phyloP scores from a whole-genome alignment of 2,797 vertebrate genomes.

The Zenarchopterus dispar region DNA sequence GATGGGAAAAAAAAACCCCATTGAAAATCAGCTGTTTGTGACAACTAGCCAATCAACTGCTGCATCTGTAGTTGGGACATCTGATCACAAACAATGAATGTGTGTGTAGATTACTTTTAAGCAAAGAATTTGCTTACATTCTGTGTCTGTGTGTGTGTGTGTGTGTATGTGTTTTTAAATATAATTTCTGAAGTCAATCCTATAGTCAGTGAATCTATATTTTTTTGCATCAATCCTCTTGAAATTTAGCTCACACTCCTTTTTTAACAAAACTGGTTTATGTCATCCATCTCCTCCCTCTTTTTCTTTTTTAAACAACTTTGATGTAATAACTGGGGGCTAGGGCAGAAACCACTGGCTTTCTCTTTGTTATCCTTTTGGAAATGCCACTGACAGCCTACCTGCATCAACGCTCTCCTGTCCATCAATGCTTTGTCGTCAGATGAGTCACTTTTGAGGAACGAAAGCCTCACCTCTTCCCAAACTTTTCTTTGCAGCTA shows the following conservation, averaged over 20 bases:
- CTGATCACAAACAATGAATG: no score
- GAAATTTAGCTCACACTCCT: neutral
- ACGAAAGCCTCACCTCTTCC: conserved; percentile 40
- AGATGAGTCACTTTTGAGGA: conserved; percentile 55
- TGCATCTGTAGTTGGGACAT: no score
- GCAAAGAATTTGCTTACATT: no score
- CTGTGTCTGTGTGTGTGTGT: no score
- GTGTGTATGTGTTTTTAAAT: no score
- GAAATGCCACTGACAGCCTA: conserved; percentile 26
- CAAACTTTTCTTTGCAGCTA: conserved; percentile 33
- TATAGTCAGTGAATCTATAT: no score
- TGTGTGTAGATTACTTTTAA: no score
- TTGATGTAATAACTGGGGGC: conserved; percentile 33
- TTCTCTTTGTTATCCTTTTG: conserved; percentile 26
- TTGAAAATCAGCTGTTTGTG: no score
- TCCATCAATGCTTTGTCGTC: conserved; percentile 35
- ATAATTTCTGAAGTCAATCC: no score
- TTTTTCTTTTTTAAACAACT: conserved; percentile 38
- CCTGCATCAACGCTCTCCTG: conserved; percentile 24
- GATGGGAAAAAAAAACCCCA: no score
- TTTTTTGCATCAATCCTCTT: no score
- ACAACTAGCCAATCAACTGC: no score
- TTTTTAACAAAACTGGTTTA: neutral
- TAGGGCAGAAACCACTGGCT: conserved; percentile 44
- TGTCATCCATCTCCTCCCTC: neutral